Evolutionary conservation across 1,140 invertebrate species (phyloP), one percentile per base, ranked within the genome.

Genomic region (Orius laevigatus): DNA sequence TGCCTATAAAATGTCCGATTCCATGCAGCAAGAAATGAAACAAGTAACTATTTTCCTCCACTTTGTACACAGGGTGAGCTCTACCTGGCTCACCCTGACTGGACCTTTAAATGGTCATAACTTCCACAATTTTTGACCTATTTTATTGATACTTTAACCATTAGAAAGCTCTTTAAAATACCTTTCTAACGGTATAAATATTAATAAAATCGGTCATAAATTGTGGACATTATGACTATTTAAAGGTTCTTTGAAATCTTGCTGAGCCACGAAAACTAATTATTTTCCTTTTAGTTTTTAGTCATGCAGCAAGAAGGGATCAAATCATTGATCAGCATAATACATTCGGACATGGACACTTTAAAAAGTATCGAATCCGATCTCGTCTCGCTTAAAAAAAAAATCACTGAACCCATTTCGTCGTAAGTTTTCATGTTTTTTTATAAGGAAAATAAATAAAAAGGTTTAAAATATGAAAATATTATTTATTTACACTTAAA

Each of bases 261-360:
- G 5, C 45, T 40, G 10, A 34, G 33, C 33, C 33, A 8, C 8
- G 33, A 34, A 34, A 38, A 38, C 3, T n/a, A n/a, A 38, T n/a
- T 25, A 5, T 46, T 48, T 5, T 56, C 47, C 55, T 53, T 62
- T 62, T 71, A 86, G 66, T 84, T 87, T 60, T 60, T 90, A 38
- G 70, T 71, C 15, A 75, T 88, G 69, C 81, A 91, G 60, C 87
- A 92, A 59, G 74, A 78, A 50, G 85, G 86, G 0, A 84, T 91
- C 68, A 71, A 78, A 35, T 80, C 88, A 55, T 65, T 92, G 1
- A 76, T 88, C 42, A 73, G 79, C 15, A 84, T 85, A 1, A 78
- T 88, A 15, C 79, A 82, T 53, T 72, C 76, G 19, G 86, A 91
- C 63, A 58, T 81, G 36, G 70, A 76, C 46, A 75, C 79, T 47